Conservation (phyloP, 2,113 vertebrate species). For the Dipodomys spectabilis region DNA sequence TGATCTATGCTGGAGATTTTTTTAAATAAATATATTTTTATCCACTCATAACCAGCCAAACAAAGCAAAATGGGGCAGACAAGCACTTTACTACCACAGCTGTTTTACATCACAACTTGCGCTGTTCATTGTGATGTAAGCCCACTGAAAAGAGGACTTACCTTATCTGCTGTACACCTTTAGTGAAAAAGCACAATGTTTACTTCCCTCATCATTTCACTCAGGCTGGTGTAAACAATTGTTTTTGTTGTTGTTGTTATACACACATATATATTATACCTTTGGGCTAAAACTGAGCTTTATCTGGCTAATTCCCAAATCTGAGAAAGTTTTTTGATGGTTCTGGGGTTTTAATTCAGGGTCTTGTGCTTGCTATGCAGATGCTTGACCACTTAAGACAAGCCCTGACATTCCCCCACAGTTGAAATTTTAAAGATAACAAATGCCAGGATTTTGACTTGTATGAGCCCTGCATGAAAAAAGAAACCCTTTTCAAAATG, state of each 20-base stretch:
- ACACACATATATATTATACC: slow-evolving; percentile 90
- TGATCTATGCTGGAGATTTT: slow-evolving; percentile 94
- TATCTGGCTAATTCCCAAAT: background rate
- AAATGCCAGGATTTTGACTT: slow-evolving; percentile 34
- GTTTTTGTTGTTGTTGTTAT: slow-evolving; percentile 81
- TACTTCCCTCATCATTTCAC: slow-evolving; percentile 86
- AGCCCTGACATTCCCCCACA: background rate
- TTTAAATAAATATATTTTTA: slow-evolving; percentile 90
- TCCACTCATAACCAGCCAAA: slow-evolving; percentile 99
- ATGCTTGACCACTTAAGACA: too few relatives aligned
- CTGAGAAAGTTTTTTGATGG: too few relatives aligned
- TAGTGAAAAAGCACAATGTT: slow-evolving; percentile 88
- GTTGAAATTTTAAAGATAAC: background rate
- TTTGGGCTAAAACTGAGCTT: slow-evolving; percentile 84
- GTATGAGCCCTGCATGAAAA: background rate
- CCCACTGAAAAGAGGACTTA: slow-evolving; percentile 89
- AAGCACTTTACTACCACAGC: slow-evolving; percentile 99
- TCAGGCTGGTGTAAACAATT: slow-evolving; percentile 86
- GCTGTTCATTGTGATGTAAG: slow-evolving; percentile 95
- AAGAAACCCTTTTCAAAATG: slow-evolving; percentile 66
- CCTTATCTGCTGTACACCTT: slow-evolving; percentile 86
- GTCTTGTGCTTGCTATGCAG: too few relatives aligned
- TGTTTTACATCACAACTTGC: slow-evolving; percentile 96
- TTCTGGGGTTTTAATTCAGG: too few relatives aligned
- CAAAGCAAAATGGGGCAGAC: slow-evolving; percentile 98